Evolutionary conservation across 2,888 invertebrate genomes (phyloP).

Genomic region (Nomada ferruginata): DNA sequence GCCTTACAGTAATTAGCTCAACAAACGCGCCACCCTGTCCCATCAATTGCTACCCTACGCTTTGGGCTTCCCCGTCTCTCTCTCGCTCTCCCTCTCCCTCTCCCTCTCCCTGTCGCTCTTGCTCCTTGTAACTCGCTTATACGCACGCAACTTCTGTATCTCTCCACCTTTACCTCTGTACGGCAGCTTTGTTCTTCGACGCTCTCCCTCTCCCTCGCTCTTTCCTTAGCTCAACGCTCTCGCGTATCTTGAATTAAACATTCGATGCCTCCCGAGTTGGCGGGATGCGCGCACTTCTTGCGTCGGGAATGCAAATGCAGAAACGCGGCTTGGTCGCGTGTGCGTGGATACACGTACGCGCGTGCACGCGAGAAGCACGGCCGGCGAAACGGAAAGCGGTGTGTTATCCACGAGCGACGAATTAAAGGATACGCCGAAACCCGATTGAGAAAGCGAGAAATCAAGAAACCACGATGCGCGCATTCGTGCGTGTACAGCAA

Average conservation of each 20-base stretch:
- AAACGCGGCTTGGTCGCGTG: constrained; percentile 51
- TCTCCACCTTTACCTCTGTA: neutral
- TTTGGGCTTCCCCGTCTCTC: constrained; percentile 39
- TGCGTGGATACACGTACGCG: constrained; percentile 27
- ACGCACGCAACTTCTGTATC: constrained; percentile 55
- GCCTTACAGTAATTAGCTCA: constrained; percentile 84
- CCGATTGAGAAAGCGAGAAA: constrained; percentile 65
- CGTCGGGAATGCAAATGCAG: constrained; percentile 80
- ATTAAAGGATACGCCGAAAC: constrained; percentile 78
- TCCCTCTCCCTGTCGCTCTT: constrained; percentile 1
- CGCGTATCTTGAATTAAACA: constrained; percentile 83
- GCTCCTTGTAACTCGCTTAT: constrained; percentile 28
- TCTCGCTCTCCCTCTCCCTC: constrained; percentile 18
- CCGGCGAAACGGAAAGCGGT: constrained; percentile 46
- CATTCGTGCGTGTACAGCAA: constrained; percentile 61
- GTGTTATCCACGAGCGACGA: constrained; percentile 77
- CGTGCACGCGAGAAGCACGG: constrained; percentile 3
- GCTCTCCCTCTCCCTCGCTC: constrained; percentile 15
- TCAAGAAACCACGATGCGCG: constrained; percentile 61
- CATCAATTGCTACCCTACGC: constrained; percentile 83
- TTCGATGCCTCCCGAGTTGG: constrained; percentile 83
- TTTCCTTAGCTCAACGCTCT: constrained; percentile 51
- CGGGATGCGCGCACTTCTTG: constrained; percentile 76
- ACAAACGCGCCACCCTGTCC: constrained; percentile 84
- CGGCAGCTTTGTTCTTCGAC: constrained; percentile 17